Evolutionary conservation across 2,888 invertebrate species (phyloP).

Genomic region (Troilus luridus): DNA sequence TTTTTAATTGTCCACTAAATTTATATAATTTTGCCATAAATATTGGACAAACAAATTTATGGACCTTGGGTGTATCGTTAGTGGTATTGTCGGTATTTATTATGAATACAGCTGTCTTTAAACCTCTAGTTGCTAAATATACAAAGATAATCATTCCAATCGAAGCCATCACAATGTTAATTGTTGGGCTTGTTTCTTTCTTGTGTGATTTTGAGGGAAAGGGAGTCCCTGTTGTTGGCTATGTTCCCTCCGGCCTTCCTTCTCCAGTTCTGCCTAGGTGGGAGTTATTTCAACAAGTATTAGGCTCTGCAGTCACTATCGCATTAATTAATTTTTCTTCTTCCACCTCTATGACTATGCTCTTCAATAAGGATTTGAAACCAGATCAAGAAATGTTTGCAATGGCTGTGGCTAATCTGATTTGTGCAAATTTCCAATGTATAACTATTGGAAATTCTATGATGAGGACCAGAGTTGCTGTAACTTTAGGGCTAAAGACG

Average conservation of each 20-base stretch:
- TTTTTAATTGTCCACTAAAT: slow-evolving; percentile 60
- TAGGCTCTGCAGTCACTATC: slow-evolving; percentile 59
- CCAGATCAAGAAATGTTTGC: slow-evolving; percentile 63
- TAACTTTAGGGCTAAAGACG: slow-evolving; percentile 61
- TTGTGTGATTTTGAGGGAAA: slow-evolving; percentile 54
- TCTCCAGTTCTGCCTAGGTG: slow-evolving; percentile 15
- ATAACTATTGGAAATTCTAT: slow-evolving; percentile 63
- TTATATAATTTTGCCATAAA: slow-evolving; percentile 50
- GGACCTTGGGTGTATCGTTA: slow-evolving; percentile 59
- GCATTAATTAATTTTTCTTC: slow-evolving; percentile 62
- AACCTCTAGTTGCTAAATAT: slow-evolving; percentile 55
- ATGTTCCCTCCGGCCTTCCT: slow-evolving; percentile 59
- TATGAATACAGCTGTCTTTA: slow-evolving; percentile 58
- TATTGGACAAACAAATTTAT: slow-evolving; percentile 57
- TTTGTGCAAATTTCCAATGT: slow-evolving; percentile 63
- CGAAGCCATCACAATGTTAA: slow-evolving; percentile 61
- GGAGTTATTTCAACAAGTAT: slow-evolving; percentile 45
- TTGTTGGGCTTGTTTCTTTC: slow-evolving; percentile 59
- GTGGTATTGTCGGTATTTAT: slow-evolving; percentile 59
- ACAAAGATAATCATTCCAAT: slow-evolving; percentile 62
- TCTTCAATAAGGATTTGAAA: slow-evolving; percentile 60
- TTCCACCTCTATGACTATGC: slow-evolving; percentile 61
- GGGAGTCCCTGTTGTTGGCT: slow-evolving; percentile 60
- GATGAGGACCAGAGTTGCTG: slow-evolving; percentile 63
- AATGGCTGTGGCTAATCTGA: slow-evolving; percentile 61